phyloP scores from a whole-genome alignment of 2,113 vertebrate genomes.

The Rhagologus leucostigma region DNA sequence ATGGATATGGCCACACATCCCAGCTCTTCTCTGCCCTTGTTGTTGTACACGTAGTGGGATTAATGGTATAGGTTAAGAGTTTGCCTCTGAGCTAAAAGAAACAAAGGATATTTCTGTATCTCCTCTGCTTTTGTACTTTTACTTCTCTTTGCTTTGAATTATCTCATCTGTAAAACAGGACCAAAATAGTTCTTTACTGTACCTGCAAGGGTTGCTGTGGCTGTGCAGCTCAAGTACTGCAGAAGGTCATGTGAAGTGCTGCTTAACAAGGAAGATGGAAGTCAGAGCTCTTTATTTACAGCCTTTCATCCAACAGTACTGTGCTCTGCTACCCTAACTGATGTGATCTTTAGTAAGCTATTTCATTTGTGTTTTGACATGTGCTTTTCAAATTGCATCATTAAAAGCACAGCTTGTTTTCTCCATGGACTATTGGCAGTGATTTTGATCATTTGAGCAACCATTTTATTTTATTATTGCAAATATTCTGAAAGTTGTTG shows the following conservation, averaged over 20 bases:
- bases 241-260: background rate
- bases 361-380: constrained; percentile 36
- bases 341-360: background rate
- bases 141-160: background rate
- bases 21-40: background rate
- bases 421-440: background rate
- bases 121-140: background rate
- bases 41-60: background rate
- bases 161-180: background rate
- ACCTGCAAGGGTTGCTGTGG: background rate
- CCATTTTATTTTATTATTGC: background rate
- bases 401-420: constrained; percentile 26
- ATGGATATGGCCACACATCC: background rate
- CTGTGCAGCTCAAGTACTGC: background rate
- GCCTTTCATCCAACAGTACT: background rate
- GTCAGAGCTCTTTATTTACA: background rate
- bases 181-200: background rate
- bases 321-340: background rate
- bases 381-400: constrained; percentile 10
- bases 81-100: background rate
- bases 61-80: background rate
- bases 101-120: background rate
- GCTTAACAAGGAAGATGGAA: background rate
- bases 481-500: background rate
- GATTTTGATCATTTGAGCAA: background rate